Evolutionary conservation across 2,797 vertebrate species (phyloP), one percentile per base, ranked within the genome.

Genomic region (Mus minutoides): DNA sequence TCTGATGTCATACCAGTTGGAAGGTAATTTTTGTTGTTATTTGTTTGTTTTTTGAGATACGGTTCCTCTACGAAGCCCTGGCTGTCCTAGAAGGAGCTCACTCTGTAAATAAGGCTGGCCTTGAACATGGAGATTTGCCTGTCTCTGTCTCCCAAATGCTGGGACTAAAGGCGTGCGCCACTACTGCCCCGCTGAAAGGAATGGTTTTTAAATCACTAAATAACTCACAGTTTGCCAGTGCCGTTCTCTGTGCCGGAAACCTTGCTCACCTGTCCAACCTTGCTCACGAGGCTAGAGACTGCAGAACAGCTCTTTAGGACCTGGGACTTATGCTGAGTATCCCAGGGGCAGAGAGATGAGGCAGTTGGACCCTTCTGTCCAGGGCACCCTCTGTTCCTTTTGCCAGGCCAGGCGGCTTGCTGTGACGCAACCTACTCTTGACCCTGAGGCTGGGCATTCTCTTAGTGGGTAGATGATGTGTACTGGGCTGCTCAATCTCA

Each of bases 141-240:
- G 43, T 46, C 62, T 85, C 43, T 67, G 7, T 21, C 60, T 52
- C 31, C 31, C 19, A n/a, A 14, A 46, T n/a, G 43, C 43, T n/a
- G 46, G 22, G 13, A 86, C 34, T 86, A 86, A 86, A 8, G 46
- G 31, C 6, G 0, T 12, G 16, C 0, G 3, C 31, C 12, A n/a
- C 62, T 31, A 52, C 24, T 49, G 19, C 11, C 62, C 43, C 19
- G 10, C 5, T 67, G 46, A n/a, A 49, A 29, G 46, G 31, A 58
- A 46, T 49, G 67, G 71, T 17, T 89, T 92, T 73, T 43, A 94
- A 79, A 37, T 96, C 67, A 78, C 49, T 69, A n/a, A 75, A 54
- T 49, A 91, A 49, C 54, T 29, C 9, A 34, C 7, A 77, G 29
- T 14, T 52, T 60, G 52, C 84, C 46, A 52, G 5, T 40, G 73